Evolutionary conservation across 2,113 vertebrate genomes (phyloP), one percentile per base, ranked within the genome.

Genomic region (Gopherus evgoodei): DNA sequence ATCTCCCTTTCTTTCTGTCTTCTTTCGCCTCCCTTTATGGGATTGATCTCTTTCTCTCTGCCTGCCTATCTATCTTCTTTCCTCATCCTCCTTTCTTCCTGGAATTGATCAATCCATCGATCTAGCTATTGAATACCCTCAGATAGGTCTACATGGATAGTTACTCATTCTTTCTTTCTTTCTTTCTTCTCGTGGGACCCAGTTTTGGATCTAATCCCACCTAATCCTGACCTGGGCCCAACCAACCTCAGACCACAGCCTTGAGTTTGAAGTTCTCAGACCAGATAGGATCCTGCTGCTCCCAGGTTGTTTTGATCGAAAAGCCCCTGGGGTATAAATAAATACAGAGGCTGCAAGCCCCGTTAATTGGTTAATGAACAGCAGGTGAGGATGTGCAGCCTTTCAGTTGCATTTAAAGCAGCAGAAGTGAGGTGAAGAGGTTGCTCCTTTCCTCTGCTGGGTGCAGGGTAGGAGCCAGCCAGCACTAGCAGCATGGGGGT

Each of bases 301-400:
- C 52, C 38, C 57, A n/a, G 13, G 87, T 91, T 31, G 5, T 54
- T 72, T 22, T 38, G 57, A 62, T 29, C 31, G 5, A 11, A 31
- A 62, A 12, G 24, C 42, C 53, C 54, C 82, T 31, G n/a, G 50
- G 57, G 86, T 94, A 89, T 84, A 84, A n/a, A 24, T 78, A 50
- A 1, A 87, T 14, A 56, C 85, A 49, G 91, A 80, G 72, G 86
- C 69, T 0, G 69, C 84, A 57, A 83, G 91, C 90, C 86, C 80
- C 13, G 90, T 84, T 94, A 65, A 96, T 94, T 95, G 47, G 88
- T 89, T 96, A 93, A 91, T 91, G 90, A 81, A 84, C 84, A 1
- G 69, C 91, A 95, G 86, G 38, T 31, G 81, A 4, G 84, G 49
- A 84, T 24, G 91, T 90, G 31, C 85, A 85, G 47, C 83, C 85